Percentiles rank a stretch among this genome's conserved stretches.
phyloP scores from a whole-genome alignment of 2,888 invertebrate genomes.

The Epinotia bilunana region DNA sequence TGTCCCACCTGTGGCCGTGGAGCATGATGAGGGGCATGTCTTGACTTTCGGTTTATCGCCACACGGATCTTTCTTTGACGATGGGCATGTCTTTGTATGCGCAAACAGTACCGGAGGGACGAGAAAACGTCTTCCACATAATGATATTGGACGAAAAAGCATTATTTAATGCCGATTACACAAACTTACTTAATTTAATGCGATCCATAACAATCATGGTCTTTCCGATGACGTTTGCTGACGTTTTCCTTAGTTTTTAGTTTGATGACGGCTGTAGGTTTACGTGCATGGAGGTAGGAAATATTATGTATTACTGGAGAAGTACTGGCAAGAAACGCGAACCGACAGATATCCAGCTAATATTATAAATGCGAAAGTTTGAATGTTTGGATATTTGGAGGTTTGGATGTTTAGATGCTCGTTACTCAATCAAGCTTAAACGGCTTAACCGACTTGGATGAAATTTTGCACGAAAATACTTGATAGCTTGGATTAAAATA shows the following conservation, averaged over 20 bases:
- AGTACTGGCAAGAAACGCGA: too few relatives aligned
- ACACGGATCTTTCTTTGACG: neutral
- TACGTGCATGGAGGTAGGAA: too few relatives aligned
- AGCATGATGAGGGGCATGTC: neutral
- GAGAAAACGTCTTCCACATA: neutral
- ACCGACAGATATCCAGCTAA: too few relatives aligned
- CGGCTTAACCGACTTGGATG: too few relatives aligned
- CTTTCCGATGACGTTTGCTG: constrained; percentile 6
- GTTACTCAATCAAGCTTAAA: too few relatives aligned
- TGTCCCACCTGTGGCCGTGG: neutral
- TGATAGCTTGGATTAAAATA: too few relatives aligned
- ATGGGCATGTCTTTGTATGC: constrained; percentile 30
- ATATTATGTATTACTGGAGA: too few relatives aligned
- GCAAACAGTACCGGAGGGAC: constrained; percentile 5
- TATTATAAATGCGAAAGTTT: too few relatives aligned
- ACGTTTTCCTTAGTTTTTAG: neutral
- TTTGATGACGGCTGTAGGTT: neutral
- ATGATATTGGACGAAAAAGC: constrained; percentile 20
- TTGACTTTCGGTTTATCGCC: neutral
- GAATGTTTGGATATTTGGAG: too few relatives aligned
- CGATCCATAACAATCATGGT: neutral
- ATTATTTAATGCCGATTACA: neutral
- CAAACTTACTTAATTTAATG: constrained; percentile 6
- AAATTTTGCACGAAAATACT: too few relatives aligned
- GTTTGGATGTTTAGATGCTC: too few relatives aligned